Conservation (phyloP, 2,113 vertebrate genomes). For the Onychostruthus taczanowskii region DNA sequence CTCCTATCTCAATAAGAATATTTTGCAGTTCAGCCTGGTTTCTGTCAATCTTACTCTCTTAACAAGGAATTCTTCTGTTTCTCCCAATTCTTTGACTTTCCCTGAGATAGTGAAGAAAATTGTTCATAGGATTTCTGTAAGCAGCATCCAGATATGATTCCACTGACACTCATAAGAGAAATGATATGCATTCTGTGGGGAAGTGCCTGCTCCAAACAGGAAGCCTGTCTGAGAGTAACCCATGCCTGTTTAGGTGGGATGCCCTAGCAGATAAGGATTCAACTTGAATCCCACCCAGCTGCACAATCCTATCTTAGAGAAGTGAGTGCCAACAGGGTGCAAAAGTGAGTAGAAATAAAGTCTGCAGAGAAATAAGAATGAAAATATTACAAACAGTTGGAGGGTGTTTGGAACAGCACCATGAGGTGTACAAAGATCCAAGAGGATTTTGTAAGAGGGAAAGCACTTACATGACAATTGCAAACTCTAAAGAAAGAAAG, state of each 20-base stretch:
- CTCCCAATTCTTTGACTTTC: not conserved
- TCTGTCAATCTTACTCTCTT: not conserved
- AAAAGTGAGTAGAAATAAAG: not conserved
- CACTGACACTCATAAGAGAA: not conserved
- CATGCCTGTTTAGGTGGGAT: not conserved
- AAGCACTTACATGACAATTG: not conserved
- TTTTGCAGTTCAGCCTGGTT: not conserved
- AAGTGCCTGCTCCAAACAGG: fast-evolving
- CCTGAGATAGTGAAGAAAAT: not conserved
- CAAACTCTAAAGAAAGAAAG: not conserved
- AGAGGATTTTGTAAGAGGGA: not conserved
- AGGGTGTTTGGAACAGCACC: not conserved
- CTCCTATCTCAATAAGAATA: not conserved
- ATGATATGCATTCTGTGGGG: not conserved
- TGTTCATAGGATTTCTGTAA: not conserved
- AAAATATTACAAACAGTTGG: not conserved
- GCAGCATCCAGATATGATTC: not conserved
- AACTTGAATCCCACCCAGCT: not conserved
- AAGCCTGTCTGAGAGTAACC: not conserved
- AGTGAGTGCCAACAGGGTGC: fast-evolving
- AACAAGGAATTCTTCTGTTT: not conserved
- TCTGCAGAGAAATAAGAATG: not conserved
- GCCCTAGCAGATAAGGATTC: not conserved
- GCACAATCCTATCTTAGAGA: not conserved
- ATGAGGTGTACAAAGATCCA: not conserved